Percentiles rank a stretch among this genome's conserved stretches.
Evolutionary conservation across 2,888 invertebrate genomes (phyloP).

Genomic region (Oxycera nigricornis): DNA sequence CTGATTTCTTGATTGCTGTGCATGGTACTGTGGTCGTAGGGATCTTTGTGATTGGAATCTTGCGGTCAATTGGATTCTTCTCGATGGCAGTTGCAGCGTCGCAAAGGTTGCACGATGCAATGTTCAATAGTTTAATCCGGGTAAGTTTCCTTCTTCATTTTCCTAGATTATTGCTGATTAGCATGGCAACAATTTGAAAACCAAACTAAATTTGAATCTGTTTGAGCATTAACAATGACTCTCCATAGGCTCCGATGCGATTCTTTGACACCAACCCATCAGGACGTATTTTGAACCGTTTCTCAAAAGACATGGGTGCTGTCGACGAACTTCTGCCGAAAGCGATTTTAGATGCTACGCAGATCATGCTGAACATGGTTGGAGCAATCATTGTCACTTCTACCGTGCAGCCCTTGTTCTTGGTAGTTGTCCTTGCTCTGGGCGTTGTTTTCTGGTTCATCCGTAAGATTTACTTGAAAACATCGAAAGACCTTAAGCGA

Average conservation of each 20-base stretch:
- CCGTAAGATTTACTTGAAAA: slow-evolving; percentile 70
- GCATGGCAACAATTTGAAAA: not conserved
- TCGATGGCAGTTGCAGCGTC: slow-evolving; percentile 71
- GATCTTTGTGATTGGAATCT: slow-evolving; percentile 66
- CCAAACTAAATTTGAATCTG: not conserved
- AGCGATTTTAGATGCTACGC: slow-evolving; percentile 71
- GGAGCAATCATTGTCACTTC: slow-evolving; percentile 71
- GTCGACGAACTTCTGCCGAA: slow-evolving; percentile 80
- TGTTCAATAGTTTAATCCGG: slow-evolving; percentile 67
- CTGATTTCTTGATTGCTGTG: slow-evolving; percentile 67
- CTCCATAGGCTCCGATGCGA: slow-evolving; percentile 64
- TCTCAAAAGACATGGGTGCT: slow-evolving; percentile 85
- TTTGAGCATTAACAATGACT: not conserved
- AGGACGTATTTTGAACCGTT: slow-evolving; percentile 77
- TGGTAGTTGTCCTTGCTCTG: slow-evolving; percentile 67
- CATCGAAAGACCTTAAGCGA: slow-evolving; percentile 73
- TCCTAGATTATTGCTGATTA: too few relatives aligned
- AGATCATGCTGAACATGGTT: slow-evolving; percentile 63
- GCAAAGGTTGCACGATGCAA: slow-evolving; percentile 71
- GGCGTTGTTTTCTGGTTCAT: slow-evolving; percentile 67
- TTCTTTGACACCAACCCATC: slow-evolving; percentile 88
- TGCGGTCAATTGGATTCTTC: slow-evolving; percentile 71
- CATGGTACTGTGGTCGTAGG: slow-evolving; percentile 66
- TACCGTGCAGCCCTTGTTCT: slow-evolving; percentile 67
- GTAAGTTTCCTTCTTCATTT: slow-evolving; percentile 35